Base-by-base conservation (phyloP, 2,113 vertebrate genomes). In the Ciconia boyciana region DNA sequence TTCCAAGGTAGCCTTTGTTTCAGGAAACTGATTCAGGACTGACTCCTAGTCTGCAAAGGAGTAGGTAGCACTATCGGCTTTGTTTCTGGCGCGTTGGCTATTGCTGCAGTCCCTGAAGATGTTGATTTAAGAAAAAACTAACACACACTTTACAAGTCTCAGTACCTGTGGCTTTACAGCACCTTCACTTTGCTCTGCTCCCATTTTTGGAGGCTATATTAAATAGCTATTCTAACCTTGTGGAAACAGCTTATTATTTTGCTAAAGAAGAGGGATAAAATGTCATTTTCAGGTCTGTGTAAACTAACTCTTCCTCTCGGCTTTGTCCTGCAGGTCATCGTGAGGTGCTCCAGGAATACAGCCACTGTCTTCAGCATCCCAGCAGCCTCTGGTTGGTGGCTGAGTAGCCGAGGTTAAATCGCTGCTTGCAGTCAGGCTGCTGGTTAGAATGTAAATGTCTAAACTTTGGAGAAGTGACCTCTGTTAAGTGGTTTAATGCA, bases 401-500 rank as follows among this genome's bases (percentile, higher is more conserved):
- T 89, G 88, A 88, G 74, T 7, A 68, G 74, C 43, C 9, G 26
- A 69, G 62, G 61, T 82, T 78, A 89, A 96, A 94, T 89, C 5
- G 2, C 81, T 93, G 93, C 83, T 97, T 83, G 84, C 71, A 93
- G 88, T 61, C 70, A 94, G 64, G 69, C 91, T 83, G 65, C 58
- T 92, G 90, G 85, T 95, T 98, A 97, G 97, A 97, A 96, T 97
- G 78, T 92, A 94, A 97, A 97, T 96, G 92, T 96, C 91, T 94
- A 95, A 95, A 97, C 83, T 97, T 97, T 49, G 90, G 75, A 91
- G 78, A 96, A 96, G 91, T 96, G 97, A 97, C 98, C 97, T 95
- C 91, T 87, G 77, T 96, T 95, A 98, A 98, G 89, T 97, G 95
- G 89, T 83, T 98, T 98, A 96, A 98, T 96, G 94, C 66, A 97